Evolutionary conservation across 2,888 invertebrate species (phyloP).

Genomic region (Vanessa cardui): DNA sequence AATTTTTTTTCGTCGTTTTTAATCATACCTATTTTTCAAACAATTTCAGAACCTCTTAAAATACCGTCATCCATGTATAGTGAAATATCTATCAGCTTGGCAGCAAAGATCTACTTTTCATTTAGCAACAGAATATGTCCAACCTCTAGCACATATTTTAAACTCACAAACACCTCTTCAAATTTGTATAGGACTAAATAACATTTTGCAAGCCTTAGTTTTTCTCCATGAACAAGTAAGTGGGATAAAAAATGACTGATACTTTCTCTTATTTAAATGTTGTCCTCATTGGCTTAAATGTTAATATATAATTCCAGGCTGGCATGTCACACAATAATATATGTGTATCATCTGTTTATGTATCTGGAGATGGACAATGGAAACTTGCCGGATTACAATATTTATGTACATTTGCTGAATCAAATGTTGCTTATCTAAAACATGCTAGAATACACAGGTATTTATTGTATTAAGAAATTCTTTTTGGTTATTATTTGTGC

Average conservation of each 20-base stretch:
- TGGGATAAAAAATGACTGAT: neutral
- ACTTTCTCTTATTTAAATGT: too few species aligned
- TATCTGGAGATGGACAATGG: constrained; percentile 93
- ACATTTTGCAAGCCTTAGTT: constrained; percentile 89
- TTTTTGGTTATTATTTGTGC: neutral
- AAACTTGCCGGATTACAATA: constrained; percentile 93
- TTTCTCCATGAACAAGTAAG: constrained; percentile 91
- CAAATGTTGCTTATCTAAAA: constrained; percentile 85
- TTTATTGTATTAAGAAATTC: constrained; percentile 6
- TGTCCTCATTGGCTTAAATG: neutral
- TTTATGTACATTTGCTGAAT: constrained; percentile 86
- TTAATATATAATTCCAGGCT: constrained; percentile 76
- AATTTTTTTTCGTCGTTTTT: neutral
- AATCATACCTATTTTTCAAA: neutral
- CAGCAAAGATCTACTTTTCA: constrained; percentile 88
- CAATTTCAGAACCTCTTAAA: constrained; percentile 90
- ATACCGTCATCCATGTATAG: constrained; percentile 93
- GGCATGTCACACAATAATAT: constrained; percentile 92
- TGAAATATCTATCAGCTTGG: constrained; percentile 92
- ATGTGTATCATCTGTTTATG: constrained; percentile 89
- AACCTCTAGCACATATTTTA: constrained; percentile 87
- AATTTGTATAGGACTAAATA: constrained; percentile 92
- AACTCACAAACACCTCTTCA: constrained; percentile 88
- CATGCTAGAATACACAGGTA: constrained; percentile 85
- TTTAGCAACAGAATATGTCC: constrained; percentile 92